phyloP scores from a whole-genome alignment of 2,888 invertebrate species.

The Phaonia tiefii region DNA sequence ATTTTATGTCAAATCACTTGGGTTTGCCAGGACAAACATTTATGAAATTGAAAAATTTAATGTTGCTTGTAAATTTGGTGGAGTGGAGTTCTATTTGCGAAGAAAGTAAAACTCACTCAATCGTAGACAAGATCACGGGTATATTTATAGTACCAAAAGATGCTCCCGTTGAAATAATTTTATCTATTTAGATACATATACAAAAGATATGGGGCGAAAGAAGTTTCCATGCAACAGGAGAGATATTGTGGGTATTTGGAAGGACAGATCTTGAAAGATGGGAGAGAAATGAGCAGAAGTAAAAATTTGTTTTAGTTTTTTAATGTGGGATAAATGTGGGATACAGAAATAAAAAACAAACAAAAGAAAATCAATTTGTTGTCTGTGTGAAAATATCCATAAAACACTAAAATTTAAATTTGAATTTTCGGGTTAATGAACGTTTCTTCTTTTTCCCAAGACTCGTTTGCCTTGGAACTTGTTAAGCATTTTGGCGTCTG shows the following conservation, averaged over 20 bases:
- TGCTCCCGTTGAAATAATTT: too few relatives aligned
- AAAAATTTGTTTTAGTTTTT: background rate
- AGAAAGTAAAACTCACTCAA: constrained; percentile 52
- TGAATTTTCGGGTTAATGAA: constrained; percentile 68
- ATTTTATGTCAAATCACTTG: constrained; percentile 5
- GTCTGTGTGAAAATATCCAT: constrained; percentile 41
- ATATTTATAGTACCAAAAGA: too few relatives aligned
- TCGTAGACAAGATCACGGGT: background rate
- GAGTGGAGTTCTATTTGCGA: constrained; percentile 41
- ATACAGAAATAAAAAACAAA: background rate
- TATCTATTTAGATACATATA: too few relatives aligned
- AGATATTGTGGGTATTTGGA: too few relatives aligned
- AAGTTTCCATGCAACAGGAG: too few relatives aligned
- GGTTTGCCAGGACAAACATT: too few relatives aligned
- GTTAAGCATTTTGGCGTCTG: constrained; percentile 60
- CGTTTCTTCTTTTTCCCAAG: constrained; percentile 69
- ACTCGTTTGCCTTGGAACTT: constrained; percentile 78
- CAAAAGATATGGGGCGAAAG: too few relatives aligned
- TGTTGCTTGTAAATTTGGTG: too few relatives aligned
- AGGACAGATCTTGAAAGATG: background rate
- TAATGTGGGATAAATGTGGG: too few relatives aligned
- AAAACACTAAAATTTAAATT: constrained; percentile 20
- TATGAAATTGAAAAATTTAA: too few relatives aligned
- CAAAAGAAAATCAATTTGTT: constrained; percentile 10
- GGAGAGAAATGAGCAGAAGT: constrained; percentile 7